Conservation (phyloP, 2,888 invertebrate genomes). For the Mechanitis mazaeus region DNA sequence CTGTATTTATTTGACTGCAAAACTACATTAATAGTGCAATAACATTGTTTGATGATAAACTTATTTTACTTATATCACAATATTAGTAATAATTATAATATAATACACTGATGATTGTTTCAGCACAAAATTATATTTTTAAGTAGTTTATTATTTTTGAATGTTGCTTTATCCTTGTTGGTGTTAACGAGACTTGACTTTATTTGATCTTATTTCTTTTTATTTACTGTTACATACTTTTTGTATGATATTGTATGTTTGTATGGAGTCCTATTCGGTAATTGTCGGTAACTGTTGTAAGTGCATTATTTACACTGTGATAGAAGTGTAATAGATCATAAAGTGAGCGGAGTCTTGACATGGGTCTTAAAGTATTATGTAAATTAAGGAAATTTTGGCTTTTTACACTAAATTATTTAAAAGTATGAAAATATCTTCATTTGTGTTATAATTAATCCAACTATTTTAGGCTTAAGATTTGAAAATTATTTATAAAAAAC, state of each 20-base stretch:
- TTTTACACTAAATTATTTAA: slow-evolving; percentile 6
- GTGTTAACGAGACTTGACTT: slow-evolving; percentile 26
- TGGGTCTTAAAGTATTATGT: slow-evolving; percentile 41
- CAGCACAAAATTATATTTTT: slow-evolving; percentile 40
- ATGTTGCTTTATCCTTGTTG: slow-evolving; percentile 25
- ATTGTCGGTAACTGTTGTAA: slow-evolving; percentile 57
- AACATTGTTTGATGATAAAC: too few species aligned
- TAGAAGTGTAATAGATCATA: slow-evolving; percentile 67
- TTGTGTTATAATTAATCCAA: not conserved
- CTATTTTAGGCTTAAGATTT: slow-evolving; percentile 8
- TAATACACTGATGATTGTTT: slow-evolving; percentile 18
- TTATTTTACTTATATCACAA: too few species aligned
- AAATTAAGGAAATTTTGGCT: slow-evolving; percentile 21
- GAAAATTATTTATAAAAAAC: slow-evolving; percentile 24
- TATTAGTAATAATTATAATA: too few species aligned
- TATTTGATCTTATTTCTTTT: slow-evolving; percentile 9
- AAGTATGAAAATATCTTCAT: not conserved
- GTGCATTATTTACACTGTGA: slow-evolving; percentile 77
- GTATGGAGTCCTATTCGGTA: slow-evolving; percentile 42
- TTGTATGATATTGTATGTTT: slow-evolving; percentile 33
- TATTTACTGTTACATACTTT: slow-evolving; percentile 38
- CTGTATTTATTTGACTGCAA: too few species aligned
- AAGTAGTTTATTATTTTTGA: slow-evolving; percentile 21
- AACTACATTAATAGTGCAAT: too few species aligned
- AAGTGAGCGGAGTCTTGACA: slow-evolving; percentile 64